Evolutionary conservation across 2,113 vertebrate species (phyloP).

Genomic region (Chloropsis hardwickii): DNA sequence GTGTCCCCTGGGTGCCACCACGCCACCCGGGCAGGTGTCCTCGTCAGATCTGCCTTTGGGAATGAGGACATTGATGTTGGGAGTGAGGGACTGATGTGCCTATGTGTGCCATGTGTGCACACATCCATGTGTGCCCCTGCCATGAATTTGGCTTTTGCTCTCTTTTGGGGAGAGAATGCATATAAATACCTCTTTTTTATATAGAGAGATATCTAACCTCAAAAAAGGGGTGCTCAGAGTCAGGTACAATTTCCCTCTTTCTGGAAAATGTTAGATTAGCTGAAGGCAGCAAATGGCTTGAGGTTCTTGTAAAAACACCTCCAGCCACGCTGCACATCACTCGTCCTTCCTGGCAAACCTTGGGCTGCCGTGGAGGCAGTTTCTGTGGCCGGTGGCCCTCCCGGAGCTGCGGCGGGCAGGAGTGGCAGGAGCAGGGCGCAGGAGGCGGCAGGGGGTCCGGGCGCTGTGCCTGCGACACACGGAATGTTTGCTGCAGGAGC

Average conservation of each 20-base stretch:
- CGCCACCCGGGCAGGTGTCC: neutral
- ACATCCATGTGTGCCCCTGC: neutral
- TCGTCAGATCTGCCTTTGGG: accelerated
- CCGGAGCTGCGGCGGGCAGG: neutral
- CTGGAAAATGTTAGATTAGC: neutral
- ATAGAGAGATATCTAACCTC: neutral
- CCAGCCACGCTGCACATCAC: neutral
- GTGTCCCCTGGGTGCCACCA: neutral
- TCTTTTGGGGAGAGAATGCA: too few species aligned
- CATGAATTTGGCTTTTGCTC: neutral
- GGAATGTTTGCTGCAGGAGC: neutral
- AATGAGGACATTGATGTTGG: accelerated
- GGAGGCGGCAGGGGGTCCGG: accelerated
- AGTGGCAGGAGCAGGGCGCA: accelerated
- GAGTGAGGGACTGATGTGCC: neutral
- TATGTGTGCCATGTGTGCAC: too few species aligned
- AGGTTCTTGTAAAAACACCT: neutral
- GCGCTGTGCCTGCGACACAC: neutral
- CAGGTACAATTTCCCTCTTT: neutral
- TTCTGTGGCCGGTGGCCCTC: neutral
- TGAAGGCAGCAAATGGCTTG: neutral
- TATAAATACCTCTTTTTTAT: neutral
- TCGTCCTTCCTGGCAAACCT: neutral
- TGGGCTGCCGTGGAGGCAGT: neutral
- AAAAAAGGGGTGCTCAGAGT: neutral